Base-by-base conservation (phyloP, 2,113 vertebrate genomes). In the Struthidea cinerea region DNA sequence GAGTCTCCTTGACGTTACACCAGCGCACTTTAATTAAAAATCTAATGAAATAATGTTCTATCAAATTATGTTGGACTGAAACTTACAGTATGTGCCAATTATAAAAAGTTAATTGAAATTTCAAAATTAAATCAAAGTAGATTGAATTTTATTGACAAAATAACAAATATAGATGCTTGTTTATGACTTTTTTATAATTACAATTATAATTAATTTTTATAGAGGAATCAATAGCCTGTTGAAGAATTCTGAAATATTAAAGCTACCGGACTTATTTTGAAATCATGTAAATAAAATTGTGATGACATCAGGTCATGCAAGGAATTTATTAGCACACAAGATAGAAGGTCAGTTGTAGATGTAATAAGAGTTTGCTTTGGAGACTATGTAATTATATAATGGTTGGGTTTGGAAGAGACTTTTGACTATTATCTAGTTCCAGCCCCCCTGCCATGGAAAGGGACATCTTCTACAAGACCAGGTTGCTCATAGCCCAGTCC, bases 91-190 rank as follows among this genome's bases (percentile, higher is more conserved):
- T 65, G 15, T 57, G 24, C 10, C 68, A 96, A 94, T 88, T 89
- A 84, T 64, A 89, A 47, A 61, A 91, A 85, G 23, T 55, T 82
- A 91, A 93, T 93, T 87, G 23, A 17, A 41, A 87, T 89, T 94
- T 94, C 50, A 91, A 80, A 85, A 89, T 93, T 78, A 80, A 79
- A 84, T 94, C 74, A 80, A 89, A 70, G 7, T 67, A 52, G 73
- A 87, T 79, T 73, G 69, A 33, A 69, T 74, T 84, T 76, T 96
- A 94, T 84, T 89, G 53, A 74, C 61, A 89, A 81, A 94, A 85
- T 73, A 79, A 84, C 33, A 93, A 90, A 80, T 76, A 56, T 14
- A 73, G 27, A 4, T 87, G 6, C 23, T 88, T 93, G 64, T 84
- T 93, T 92, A 84, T 80, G 17, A 79, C 44, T 30, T 59, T 59